phyloP scores from a whole-genome alignment of 1,140 invertebrate genomes.

The Aleiodes sp. region DNA sequence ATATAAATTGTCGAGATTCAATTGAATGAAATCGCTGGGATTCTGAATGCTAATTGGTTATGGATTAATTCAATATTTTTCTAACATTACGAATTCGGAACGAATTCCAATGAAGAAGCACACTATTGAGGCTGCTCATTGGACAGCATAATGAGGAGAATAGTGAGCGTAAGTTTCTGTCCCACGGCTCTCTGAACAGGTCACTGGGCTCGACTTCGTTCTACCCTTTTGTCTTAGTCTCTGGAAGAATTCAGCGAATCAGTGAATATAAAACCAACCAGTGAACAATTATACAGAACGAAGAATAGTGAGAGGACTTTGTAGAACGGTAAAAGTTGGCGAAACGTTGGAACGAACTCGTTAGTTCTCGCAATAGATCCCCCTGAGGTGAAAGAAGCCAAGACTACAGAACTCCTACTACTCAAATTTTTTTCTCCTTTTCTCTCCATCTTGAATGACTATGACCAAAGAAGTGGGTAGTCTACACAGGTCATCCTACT shows the following conservation, averaged over 20 bases:
- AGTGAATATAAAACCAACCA: background rate
- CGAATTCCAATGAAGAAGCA: background rate
- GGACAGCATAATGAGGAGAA: background rate
- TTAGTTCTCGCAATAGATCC: conserved; percentile 25
- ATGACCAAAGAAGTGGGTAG: conserved; percentile 8
- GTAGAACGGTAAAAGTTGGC: conserved; percentile 27
- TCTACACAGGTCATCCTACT: background rate
- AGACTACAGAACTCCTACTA: background rate
- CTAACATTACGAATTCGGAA: background rate
- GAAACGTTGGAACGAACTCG: conserved; percentile 29
- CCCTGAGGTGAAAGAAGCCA: background rate
- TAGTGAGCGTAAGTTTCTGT: background rate
- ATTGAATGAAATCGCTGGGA: background rate
- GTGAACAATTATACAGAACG: conserved; percentile 18
- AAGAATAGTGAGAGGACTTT: background rate
- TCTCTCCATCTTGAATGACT: background rate
- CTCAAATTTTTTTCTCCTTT: no score
- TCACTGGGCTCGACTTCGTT: no score
- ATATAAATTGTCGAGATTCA: background rate
- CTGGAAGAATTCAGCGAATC: background rate
- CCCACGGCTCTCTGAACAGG: background rate
- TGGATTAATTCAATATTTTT: background rate
- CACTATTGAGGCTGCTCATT: background rate
- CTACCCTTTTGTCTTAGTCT: background rate
- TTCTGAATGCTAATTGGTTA: background rate